Evolutionary conservation across 2,888 invertebrate species (phyloP).

Genomic region (Yponomeuta sedellus): DNA sequence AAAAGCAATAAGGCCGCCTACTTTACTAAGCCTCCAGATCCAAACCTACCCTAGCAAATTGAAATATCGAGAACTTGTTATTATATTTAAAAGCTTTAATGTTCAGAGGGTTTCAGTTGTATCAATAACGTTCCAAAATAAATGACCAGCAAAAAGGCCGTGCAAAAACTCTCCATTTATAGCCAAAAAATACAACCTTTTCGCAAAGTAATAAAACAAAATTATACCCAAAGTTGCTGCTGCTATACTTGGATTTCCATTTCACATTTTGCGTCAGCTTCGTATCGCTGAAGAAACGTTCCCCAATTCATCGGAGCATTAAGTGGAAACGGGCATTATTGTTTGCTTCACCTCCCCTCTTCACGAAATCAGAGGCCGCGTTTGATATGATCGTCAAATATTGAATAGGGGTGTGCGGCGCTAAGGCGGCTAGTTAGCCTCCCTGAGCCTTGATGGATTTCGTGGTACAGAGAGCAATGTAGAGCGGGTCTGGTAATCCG

Average conservation of each 20-base stretch:
- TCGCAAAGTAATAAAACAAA: constrained; percentile 5
- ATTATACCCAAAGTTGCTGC: constrained; percentile 3
- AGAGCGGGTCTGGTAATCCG: too few species aligned
- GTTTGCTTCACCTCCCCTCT: constrained; percentile 46
- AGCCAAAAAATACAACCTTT: not conserved
- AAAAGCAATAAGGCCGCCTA: too few species aligned
- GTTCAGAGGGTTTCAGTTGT: not conserved
- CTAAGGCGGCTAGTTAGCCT: constrained; percentile 1
- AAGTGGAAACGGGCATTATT: constrained; percentile 57
- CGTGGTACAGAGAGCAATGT: not conserved
- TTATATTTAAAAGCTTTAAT: not conserved
- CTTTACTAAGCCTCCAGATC: not conserved
- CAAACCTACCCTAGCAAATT: not conserved
- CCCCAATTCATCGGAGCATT: constrained; percentile 51
- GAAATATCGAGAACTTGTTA: not conserved
- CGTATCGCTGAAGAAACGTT: constrained; percentile 31
- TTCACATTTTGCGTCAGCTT: constrained; percentile 41
- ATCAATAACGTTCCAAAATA: not conserved
- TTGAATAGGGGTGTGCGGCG: constrained; percentile 38
- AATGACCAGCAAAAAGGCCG: not conserved
- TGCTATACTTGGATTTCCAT: constrained; percentile 35
- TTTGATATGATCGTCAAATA: constrained; percentile 51
- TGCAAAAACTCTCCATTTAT: not conserved
- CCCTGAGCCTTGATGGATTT: not conserved
- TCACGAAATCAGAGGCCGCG: constrained; percentile 34